Evolutionary conservation across 1,140 invertebrate genomes (phyloP).

Genomic region (Wasmannia auropunctata): DNA sequence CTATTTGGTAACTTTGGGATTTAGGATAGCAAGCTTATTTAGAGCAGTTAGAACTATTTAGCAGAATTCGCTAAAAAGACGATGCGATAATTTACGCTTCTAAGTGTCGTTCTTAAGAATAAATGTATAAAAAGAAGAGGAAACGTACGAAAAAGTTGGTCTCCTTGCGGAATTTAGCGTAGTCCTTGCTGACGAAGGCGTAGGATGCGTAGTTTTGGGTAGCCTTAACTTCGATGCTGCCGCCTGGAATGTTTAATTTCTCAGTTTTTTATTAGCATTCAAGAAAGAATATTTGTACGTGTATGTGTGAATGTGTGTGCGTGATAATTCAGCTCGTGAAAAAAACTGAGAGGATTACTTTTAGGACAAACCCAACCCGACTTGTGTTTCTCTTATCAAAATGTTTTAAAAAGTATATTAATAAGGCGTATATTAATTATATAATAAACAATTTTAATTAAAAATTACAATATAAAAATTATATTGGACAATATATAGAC

Average conservation of each 20-base stretch:
- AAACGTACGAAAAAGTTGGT: constrained; percentile 81
- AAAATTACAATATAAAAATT: background rate
- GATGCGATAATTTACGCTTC: background rate
- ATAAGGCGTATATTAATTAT: background rate
- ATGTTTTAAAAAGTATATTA: too few relatives aligned
- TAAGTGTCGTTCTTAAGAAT: background rate
- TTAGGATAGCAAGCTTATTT: constrained; percentile 15
- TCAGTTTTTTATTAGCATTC: constrained; percentile 63
- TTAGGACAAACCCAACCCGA: background rate
- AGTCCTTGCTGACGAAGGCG: constrained; percentile 86
- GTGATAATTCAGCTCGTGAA: constrained; percentile 62
- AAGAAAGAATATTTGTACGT: constrained; percentile 54
- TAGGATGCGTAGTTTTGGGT: constrained; percentile 85
- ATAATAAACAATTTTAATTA: background rate
- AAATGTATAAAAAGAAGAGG: background rate
- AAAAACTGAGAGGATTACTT: constrained; percentile 22
- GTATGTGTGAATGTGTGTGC: background rate
- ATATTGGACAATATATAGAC: too few relatives aligned
- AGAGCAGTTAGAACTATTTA: background rate
- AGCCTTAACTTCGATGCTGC: constrained; percentile 85
- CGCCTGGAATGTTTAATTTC: constrained; percentile 80
- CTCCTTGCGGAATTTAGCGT: constrained; percentile 86
- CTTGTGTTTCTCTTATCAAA: constrained; percentile 62
- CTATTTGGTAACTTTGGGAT: constrained; percentile 34
- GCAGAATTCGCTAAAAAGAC: background rate